Percentiles rank a stretch among this genome's conserved stretches.
phyloP scores from a whole-genome alignment of 2,888 invertebrate genomes.

The Caenorhabditis japonica region DNA sequence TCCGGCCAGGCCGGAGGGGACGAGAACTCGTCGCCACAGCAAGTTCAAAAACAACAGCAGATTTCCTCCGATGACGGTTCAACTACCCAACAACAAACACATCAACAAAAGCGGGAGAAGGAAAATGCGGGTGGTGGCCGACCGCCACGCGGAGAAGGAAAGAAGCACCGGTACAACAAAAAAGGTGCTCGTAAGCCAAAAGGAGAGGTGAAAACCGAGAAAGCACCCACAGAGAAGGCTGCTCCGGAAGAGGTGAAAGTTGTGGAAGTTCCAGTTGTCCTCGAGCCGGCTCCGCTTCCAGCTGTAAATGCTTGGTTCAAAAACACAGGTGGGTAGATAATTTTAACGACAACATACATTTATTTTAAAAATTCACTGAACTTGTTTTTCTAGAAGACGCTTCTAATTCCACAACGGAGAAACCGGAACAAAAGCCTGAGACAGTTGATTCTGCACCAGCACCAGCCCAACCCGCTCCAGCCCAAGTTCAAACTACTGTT shows the following conservation, averaged over 20 bases:
- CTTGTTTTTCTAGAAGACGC: conserved; percentile 21
- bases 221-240: conserved; percentile 24
- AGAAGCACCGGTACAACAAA: conserved; percentile 31
- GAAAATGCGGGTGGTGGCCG: conserved; percentile 27
- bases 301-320: conserved; percentile 70
- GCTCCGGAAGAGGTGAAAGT: conserved; percentile 48
- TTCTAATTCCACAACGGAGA: too few relatives aligned
- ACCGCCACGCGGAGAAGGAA: conserved; percentile 25
- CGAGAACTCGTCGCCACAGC: conserved; percentile 5
- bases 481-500: conserved; percentile 4
- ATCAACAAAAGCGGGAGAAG: conserved; percentile 21
- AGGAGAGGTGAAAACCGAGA: conserved; percentile 42
- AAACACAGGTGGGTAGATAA: conserved; percentile 48
- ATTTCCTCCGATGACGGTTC: conserved; percentile 2
- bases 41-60: conserved; percentile 7
- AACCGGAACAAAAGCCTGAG: conserved; percentile 1
- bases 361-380: too few relatives aligned
- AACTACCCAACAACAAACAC: conserved; percentile 2
- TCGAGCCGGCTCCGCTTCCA: conserved; percentile 68
- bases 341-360: too few relatives aligned
- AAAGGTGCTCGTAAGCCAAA: conserved; percentile 27
- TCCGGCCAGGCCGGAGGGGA: conserved; percentile 57
- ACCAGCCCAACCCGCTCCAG: conserved; percentile 2
- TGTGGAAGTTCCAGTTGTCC: conserved; percentile 54
- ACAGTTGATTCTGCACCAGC: conserved; percentile 2